These are phyloP conservation scores for Drosophila merina DNA, from an alignment of 2,888 invertebrate genomes.

Conservation along the genomic window DNA sequence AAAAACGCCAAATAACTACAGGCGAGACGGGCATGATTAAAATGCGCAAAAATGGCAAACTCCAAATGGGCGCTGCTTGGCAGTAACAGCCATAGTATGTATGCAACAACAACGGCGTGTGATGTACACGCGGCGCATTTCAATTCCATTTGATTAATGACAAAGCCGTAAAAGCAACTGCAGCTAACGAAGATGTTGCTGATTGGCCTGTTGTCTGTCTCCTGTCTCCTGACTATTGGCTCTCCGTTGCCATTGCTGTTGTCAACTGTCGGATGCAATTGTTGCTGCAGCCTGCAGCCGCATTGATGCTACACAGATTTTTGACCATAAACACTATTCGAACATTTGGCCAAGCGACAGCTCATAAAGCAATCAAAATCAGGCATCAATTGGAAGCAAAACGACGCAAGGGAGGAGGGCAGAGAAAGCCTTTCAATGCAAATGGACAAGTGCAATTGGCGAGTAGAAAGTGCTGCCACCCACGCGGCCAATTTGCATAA, in stretches of 20 bases:
- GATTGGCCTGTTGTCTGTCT: conserved; percentile 67
- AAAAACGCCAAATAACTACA: conserved; percentile 70
- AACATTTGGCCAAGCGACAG: conserved; percentile 39
- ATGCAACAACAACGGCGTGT: conserved; percentile 58
- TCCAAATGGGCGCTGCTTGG: conserved; percentile 77
- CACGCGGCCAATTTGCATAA: conserved; percentile 67
- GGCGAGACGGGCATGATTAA: conserved; percentile 77
- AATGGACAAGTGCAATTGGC: conserved; percentile 55
- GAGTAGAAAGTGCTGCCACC: conserved; percentile 72
- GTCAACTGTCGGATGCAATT: conserved; percentile 46
- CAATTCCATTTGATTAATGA: conserved; percentile 80
- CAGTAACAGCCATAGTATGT: conserved; percentile 43
- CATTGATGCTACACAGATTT: conserved; percentile 48
- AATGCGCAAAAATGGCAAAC: conserved; percentile 77
- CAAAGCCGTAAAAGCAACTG: conserved; percentile 75
- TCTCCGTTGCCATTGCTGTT: conserved; percentile 38
- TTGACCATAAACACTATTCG: conserved; percentile 60
- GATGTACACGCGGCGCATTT: conserved; percentile 79
- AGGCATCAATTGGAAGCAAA: conserved; percentile 34
- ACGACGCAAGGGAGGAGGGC: neutral
- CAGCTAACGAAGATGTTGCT: conserved; percentile 73
- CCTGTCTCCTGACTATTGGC: conserved; percentile 21
- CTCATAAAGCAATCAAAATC: conserved; percentile 54
- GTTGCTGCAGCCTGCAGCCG: conserved; percentile 24
- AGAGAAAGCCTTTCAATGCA: conserved; percentile 44